Evolutionary conservation across 2,888 invertebrate genomes (phyloP), one percentile per base, ranked within the genome.

Genomic region (Saturnia japonica): DNA sequence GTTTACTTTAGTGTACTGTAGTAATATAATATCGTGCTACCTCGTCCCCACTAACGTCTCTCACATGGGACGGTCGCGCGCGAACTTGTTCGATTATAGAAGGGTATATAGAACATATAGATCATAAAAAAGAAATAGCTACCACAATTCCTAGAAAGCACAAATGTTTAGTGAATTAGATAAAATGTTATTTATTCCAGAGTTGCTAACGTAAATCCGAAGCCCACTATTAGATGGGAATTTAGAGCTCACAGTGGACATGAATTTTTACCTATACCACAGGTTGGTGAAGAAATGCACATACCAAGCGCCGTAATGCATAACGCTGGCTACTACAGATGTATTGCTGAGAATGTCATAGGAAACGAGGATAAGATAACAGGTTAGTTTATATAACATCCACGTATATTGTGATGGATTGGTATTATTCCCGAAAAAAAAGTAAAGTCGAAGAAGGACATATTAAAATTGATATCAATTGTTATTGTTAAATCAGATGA

Each of bases 321-420:
- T 7, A 34, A 64, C 14, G 51, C 28, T 34, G 69, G 69, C 6
- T 34, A n/a, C 19, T 69, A 64, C 47, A 69, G 47, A 47, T 69
- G 69, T 45, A 40, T 64, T 22, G 69, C 69, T 34, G 47, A 69
- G 22, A 69, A 69, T 47, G 14, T 12, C 6, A 14, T n/a, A 28
- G 64, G 69, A 40, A 64, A 9, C 11, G 64, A 64, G 16, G 64
- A 64, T n/a, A 64, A 64, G 40, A 64, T 64, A n/a, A 64, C 64
- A 40, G 64, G 64, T 64, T n/a, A 9, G 9, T 22, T 11, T 1
- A 54, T 54, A 11, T 54, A n/a, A 54, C n/a, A 54, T 1, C 11
- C 1, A 54, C 22, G 22, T 22, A 54, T 0, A n/a, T 54, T 22
- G 8, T 54, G 11, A 9, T 54, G 0, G 8, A 54, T 54, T 54